phyloP scores from a whole-genome alignment of 2,888 invertebrate species.

The Phaedon cochleariae region DNA sequence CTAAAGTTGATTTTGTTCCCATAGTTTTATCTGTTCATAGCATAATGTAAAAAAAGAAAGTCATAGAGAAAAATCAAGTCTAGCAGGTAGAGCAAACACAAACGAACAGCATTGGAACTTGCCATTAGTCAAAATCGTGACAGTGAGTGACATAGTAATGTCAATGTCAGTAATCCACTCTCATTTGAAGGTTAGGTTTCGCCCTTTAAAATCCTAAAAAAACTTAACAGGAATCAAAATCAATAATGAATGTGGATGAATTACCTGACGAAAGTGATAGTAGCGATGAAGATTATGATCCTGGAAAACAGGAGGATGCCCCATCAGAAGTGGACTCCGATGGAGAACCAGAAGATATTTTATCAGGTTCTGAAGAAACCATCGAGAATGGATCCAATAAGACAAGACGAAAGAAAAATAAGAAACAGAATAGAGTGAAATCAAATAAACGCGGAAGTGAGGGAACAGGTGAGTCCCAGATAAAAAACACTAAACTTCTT shows the following conservation, averaged over 20 bases:
- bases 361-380: slow-evolving; percentile 65
- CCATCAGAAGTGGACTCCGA: slow-evolving; percentile 75
- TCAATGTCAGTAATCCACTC: no score
- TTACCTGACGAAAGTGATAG: slow-evolving; percentile 73
- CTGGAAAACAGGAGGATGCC: slow-evolving; percentile 67
- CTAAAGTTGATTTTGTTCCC: no score
- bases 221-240: not conserved
- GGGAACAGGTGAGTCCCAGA: slow-evolving; percentile 16
- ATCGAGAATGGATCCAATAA: slow-evolving; percentile 46
- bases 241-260: slow-evolving; percentile 55
- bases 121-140: no score
- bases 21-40: no score
- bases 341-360: slow-evolving; percentile 69
- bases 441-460: slow-evolving; percentile 49
- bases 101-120: no score
- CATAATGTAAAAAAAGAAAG: no score
- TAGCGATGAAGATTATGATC: slow-evolving; percentile 82
- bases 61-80: no score
- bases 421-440: slow-evolving; percentile 48
- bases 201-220: not conserved
- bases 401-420: slow-evolving; percentile 48
- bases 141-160: no score
- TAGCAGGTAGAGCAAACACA: no score
- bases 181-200: not conserved
- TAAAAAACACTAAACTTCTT: no score